Base-by-base conservation (phyloP, 2,797 vertebrate species). In the Onychomys leucogaster region DNA sequence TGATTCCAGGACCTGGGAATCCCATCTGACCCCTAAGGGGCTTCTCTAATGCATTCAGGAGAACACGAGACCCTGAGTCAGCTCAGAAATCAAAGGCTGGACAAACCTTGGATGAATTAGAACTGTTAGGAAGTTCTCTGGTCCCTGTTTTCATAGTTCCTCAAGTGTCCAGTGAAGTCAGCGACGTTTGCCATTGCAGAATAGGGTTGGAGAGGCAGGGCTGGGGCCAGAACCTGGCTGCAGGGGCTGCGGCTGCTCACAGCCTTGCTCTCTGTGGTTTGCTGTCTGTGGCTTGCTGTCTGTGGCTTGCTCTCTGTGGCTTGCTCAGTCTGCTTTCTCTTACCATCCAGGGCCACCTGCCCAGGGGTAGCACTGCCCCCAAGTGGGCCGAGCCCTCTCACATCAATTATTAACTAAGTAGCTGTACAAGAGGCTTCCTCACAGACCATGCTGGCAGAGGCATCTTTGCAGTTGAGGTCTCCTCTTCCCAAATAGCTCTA, bases 1-100 rank as follows among this genome's bases (percentile, higher is more conserved):
- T 99, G 98, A 98, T 99, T 99, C 99, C 99, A 99, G 99, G 99
- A 99, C 99, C 99, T 98, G 99, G 98, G 99, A 99, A 99, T 99
- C 99, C 98, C 91, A 96, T 98, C 98, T 98, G 98, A 99, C 99
- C 99, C 99, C 98, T 98, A 97, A 98, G 98, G 49, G 98, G 98
- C 98, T 98, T 98, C 98, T 98, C 97, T 98, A 99, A 99, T 98
- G 98, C 99, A 99, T 99, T 99, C 99, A 99, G 97, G 98, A 98
- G 98, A 98, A 98, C 98, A 97, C 97, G 97, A 98, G 98, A 98
- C 98, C 98, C 98, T 98, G 98, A 98, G 98, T 98, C 97, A 98
- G 98, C 95, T 98, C 37, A 83, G 94, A 97, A 98, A 98, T 98
- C 98, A 98, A 98, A 98, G 98, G 97, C 96, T 97, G 97, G 97